Percentiles rank a stretch among this genome's conserved stretches.
phyloP scores from a whole-genome alignment of 2,888 invertebrate species.

The Chalcis sispes region DNA sequence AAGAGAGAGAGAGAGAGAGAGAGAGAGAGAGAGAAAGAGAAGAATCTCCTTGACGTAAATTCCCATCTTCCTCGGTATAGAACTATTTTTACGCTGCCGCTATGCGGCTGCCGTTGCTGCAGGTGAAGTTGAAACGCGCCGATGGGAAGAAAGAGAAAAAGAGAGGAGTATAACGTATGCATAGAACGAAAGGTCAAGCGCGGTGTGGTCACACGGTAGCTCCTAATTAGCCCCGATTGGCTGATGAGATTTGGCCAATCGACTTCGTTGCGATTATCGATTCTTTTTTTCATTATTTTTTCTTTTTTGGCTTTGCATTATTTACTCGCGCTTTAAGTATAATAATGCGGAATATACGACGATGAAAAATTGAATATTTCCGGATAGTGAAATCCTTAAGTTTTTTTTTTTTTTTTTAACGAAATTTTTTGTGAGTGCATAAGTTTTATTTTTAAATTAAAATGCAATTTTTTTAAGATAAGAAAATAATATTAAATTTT shows the following conservation, averaged over 20 bases:
- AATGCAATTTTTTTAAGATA: no score
- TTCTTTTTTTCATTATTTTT: slow-evolving; percentile 19
- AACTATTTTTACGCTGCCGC: neutral
- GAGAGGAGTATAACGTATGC: no score
- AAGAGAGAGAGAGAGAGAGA: neutral
- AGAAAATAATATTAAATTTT: no score
- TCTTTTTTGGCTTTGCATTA: neutral
- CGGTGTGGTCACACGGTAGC: slow-evolving; percentile 47
- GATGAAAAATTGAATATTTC: no score
- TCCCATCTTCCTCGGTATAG: no score
- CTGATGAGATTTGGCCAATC: slow-evolving; percentile 53
- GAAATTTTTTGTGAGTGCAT: no score
- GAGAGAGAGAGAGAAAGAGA: neutral
- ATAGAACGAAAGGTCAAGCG: slow-evolving; percentile 41
- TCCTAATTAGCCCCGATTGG: slow-evolving; percentile 56
- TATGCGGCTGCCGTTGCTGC: neutral
- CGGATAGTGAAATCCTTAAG: no score
- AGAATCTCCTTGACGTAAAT: no score
- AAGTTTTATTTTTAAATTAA: no score
- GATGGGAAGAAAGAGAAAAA: neutral
- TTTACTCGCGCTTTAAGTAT: neutral
- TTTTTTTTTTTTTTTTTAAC: no score
- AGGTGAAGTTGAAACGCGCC: slow-evolving; percentile 19
- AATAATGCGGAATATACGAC: no score
- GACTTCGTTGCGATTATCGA: neutral